These are phyloP conservation scores for Cryptoblepharus egeriae DNA, from an alignment of 2,797 vertebrate species.

Conservation along the genomic window DNA sequence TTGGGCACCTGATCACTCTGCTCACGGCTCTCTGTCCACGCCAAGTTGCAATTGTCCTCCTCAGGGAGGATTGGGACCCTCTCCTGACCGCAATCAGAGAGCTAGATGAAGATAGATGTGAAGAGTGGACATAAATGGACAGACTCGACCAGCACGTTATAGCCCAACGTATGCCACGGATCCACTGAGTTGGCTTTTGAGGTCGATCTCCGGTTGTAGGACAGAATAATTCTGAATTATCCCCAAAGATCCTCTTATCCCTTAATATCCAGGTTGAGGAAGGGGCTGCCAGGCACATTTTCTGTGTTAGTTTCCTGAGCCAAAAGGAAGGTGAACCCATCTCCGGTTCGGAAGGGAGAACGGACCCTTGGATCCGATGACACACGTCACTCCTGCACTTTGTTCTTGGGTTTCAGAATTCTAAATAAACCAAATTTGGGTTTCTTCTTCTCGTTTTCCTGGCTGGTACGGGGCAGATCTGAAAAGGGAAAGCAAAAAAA, in stretches of 20 bases:
- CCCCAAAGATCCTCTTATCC: no score
- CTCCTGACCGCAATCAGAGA: no score
- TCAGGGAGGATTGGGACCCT: background rate
- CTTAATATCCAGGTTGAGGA: background rate
- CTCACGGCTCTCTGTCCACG: background rate
- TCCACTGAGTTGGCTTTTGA: background rate
- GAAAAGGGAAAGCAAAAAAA: background rate
- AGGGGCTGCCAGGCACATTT: no score
- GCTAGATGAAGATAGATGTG: background rate
- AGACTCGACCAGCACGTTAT: background rate
- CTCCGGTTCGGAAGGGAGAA: conserved; percentile 12
- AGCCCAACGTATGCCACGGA: no score
- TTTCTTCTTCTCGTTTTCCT: conserved; percentile 69
- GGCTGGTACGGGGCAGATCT: conserved; percentile 66
- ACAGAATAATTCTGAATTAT: background rate
- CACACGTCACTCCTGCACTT: conserved; percentile 35
- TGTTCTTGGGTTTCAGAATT: conserved; percentile 71
- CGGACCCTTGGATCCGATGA: background rate
- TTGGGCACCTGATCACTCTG: no score
- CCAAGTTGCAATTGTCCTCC: background rate
- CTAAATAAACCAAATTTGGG: conserved; percentile 65
- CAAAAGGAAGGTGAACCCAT: no score
- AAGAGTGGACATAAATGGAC: background rate
- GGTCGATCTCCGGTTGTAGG: background rate
- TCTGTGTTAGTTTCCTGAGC: no score